Conservation (phyloP, 2,113 vertebrate species). For the Pelodiscus sinensis region DNA sequence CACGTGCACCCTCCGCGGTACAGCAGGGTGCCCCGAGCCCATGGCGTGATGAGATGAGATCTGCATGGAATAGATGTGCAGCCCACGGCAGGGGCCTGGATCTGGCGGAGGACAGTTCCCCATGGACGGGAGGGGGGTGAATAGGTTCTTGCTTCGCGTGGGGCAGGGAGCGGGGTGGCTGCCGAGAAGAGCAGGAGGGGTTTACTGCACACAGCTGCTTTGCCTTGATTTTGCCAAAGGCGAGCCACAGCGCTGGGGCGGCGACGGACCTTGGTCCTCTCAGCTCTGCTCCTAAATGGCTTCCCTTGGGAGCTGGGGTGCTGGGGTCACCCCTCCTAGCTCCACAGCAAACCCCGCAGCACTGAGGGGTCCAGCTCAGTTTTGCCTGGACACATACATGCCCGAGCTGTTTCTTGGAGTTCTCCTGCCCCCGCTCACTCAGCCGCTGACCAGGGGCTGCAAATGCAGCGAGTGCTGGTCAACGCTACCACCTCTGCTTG, state of each 20-base stretch:
- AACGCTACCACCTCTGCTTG: neutral
- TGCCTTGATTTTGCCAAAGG: fast-evolving
- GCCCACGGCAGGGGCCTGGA: fast-evolving
- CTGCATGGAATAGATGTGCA: neutral
- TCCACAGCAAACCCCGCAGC: neutral
- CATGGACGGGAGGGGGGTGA: fast-evolving
- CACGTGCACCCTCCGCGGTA: neutral
- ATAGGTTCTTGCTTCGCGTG: neutral
- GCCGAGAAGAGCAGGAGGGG: fast-evolving
- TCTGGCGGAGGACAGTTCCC: neutral
- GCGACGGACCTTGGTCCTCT: fast-evolving
- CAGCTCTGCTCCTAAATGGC: fast-evolving
- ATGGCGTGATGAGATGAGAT: fast-evolving
- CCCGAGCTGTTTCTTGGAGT: fast-evolving
- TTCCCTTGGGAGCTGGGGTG: neutral
- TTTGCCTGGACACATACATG: fast-evolving
- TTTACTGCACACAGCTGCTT: fast-evolving
- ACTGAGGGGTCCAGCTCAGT: neutral
- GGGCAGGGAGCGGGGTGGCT: fast-evolving
- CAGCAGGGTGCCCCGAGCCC: neutral
- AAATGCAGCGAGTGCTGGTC: neutral
- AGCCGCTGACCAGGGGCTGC: neutral
- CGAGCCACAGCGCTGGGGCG: fast-evolving
- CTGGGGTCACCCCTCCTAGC: neutral
- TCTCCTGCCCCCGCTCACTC: neutral